phyloP scores from a whole-genome alignment of 2,888 invertebrate genomes.

The Megastigmus dorsalis region DNA sequence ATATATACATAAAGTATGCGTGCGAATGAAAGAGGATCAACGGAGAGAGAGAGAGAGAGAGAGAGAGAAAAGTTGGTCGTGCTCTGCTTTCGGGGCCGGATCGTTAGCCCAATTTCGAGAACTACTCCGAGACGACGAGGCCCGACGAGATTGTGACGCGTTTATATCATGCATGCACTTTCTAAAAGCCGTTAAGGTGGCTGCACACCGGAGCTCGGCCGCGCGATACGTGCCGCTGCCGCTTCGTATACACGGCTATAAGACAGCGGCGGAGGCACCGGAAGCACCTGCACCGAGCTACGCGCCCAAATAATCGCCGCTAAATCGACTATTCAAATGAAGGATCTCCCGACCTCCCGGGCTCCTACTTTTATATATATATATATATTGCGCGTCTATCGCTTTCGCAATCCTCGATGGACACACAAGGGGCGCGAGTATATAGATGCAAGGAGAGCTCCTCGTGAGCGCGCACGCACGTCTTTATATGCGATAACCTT shows the following conservation, averaged over 20 bases:
- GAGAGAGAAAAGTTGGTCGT: neutral
- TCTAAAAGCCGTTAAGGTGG: constrained; percentile 67
- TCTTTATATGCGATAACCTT: neutral
- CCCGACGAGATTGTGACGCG: neutral
- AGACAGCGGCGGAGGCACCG: too few species aligned
- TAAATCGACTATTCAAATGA: constrained; percentile 38
- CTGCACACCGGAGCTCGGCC: constrained; percentile 59
- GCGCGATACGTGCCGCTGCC: too few species aligned
- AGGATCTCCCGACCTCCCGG: neutral
- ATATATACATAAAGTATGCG: too few species aligned
- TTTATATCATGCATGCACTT: constrained; percentile 62
- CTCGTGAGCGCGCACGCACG: neutral
- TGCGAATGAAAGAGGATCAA: too few species aligned
- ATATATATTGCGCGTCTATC: neutral
- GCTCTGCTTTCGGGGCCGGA: constrained; percentile 33
- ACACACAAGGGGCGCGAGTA: neutral
- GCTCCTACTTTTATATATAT: neutral
- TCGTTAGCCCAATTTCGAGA: constrained; percentile 57
- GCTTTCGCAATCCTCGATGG: too few species aligned
- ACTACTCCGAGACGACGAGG: neutral
- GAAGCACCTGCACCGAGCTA: constrained; percentile 54
- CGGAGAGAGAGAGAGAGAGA: too few species aligned
- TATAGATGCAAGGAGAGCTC: too few species aligned
- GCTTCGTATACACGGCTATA: too few species aligned
- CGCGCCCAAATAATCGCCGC: constrained; percentile 8